Base-by-base conservation (phyloP, 2,888 invertebrate species). In the Leuctra nigra region DNA sequence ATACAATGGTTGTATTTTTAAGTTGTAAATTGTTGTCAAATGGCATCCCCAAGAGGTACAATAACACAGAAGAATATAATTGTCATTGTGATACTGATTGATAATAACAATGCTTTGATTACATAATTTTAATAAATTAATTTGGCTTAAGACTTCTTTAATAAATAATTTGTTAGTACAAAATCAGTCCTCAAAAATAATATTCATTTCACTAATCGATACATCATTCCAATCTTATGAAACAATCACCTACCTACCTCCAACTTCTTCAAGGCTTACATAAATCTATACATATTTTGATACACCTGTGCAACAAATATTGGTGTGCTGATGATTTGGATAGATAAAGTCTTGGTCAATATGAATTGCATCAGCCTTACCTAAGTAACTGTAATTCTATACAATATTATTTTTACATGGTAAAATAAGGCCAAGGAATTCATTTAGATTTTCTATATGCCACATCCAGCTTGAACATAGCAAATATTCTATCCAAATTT, bases 301-400 rank as follows among this genome's bases (percentile, higher is more conserved):
- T 29, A 29, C 29, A 6, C 6, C 29, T 29, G 29, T 29, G 29
- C 11, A 7, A 11, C n/a, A n/a, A n/a, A 35, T 18, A 50, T 20
- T 50, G 16, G 20, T 50, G 50, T 50, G 50, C 22, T 22, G 13
- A n/a, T 22, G 33, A 22, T 50, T 35, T 50, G 50, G 50, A 50
- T 50, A 50, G 50, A 50, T 35, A 50, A n/a, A 50, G 33, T 50
- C 50, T 41, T 29, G 29, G 11, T 4, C 18, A 16, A 35, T 50
- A 63, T 64, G 56, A 58, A 58, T 54, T 39, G 22, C 57, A 57
- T 57, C 57, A 54, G 57, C 57, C 57, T 57, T 29, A 38, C 57
- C 41, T 54, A 48, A 54, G 35, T 50, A 29, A 29, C 29, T 7
- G 11, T 29, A 29, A 7, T 29, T 29, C 7, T 29, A 29, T 7